Evolutionary conservation across 2,888 invertebrate species (phyloP).

Genomic region (Aricia artaxerxes): DNA sequence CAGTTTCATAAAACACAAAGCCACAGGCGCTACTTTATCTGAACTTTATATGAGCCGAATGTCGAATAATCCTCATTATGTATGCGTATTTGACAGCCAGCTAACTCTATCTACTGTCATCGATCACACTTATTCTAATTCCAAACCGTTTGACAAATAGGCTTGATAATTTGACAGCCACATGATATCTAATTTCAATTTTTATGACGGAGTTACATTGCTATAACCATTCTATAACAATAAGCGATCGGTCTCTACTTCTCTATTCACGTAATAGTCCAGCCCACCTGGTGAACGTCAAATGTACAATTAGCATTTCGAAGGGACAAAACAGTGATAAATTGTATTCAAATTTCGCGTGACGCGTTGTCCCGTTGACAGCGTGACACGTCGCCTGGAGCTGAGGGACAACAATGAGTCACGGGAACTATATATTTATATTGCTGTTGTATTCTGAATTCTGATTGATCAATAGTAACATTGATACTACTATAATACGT

Average conservation of each 20-base stretch:
- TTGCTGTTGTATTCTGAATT: conserved; percentile 56
- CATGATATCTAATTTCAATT: conserved; percentile 2
- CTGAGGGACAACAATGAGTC: conserved; percentile 55
- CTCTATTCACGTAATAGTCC: conserved; percentile 15
- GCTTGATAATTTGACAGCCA: background rate
- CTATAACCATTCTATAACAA: conserved; percentile 13
- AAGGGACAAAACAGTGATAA: conserved; percentile 52
- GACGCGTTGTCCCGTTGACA: conserved; percentile 58
- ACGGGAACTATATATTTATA: conserved; percentile 54
- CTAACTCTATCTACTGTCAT: background rate
- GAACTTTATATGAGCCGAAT: too few species aligned
- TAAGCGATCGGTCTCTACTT: conserved; percentile 3
- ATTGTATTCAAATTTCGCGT: conserved; percentile 69
- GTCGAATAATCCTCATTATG: too few species aligned
- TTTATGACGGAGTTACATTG: background rate
- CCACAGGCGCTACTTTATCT: too few species aligned
- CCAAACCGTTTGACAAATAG: conserved; percentile 9
- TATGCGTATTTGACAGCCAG: background rate
- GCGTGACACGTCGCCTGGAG: conserved; percentile 56
- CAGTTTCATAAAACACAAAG: too few species aligned
- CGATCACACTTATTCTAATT: background rate
- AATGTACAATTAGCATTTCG: conserved; percentile 47
- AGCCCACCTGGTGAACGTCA: conserved; percentile 33
- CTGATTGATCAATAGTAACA: conserved; percentile 59
- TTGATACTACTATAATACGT: too few species aligned